Percentiles rank a stretch among this genome's conserved stretches.
Evolutionary conservation across 2,797 vertebrate species (phyloP).

Genomic region (Anguilla obscura): DNA sequence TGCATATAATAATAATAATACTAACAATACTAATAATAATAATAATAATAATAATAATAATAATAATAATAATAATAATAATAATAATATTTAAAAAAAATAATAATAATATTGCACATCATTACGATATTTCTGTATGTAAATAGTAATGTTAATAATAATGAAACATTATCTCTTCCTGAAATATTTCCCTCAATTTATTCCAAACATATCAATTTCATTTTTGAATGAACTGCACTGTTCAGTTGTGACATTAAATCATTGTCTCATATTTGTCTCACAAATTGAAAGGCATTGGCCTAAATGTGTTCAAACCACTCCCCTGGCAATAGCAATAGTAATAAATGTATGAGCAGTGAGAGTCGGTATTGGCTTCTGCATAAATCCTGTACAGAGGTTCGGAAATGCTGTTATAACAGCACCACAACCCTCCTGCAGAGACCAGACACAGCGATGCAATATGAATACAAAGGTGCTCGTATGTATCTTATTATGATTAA

Average conservation of each 20-base stretch:
- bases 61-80: not conserved
- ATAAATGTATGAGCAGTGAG: not conserved
- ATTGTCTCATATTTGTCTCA: not conserved
- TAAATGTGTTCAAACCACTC: not conserved
- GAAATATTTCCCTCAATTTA: not conserved
- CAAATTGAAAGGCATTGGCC: not conserved
- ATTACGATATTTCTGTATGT: too few species aligned
- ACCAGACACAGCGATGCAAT: not conserved
- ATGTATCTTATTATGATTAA: constrained; percentile 8
- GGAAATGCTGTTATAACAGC: not conserved
- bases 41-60: not conserved
- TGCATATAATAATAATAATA: not conserved
- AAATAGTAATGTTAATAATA: too few species aligned
- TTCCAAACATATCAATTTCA: not conserved
- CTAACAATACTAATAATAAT: too few species aligned
- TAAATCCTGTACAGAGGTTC: not conserved
- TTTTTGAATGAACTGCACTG: not conserved
- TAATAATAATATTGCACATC: not conserved
- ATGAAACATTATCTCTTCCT: too few species aligned
- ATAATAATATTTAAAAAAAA: not conserved
- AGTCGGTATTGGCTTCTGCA: not conserved
- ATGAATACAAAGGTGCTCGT: not conserved
- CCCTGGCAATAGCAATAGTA: not conserved
- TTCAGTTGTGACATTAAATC: not conserved
- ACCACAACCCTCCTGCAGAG: not conserved